Base-by-base conservation (phyloP, 92 coral and sea anemone genomes). In the Phenganax subtilis region DNA sequence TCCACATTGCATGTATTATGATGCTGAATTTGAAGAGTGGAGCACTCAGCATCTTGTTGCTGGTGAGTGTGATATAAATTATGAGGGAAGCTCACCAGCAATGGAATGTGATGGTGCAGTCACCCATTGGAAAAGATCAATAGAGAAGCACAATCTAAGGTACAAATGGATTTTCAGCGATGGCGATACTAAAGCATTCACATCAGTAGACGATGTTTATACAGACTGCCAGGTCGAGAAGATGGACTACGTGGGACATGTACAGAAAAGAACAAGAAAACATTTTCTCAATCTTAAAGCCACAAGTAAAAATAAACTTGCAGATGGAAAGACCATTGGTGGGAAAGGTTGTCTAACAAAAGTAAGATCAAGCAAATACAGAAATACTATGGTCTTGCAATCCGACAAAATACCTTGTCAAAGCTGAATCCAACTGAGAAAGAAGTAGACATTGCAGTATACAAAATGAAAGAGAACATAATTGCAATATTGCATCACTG, bases 251-350 rank as follows among this genome's bases (percentile, higher is more conserved):
- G 8, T 29, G 83, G 66, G 9, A 77, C 14, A 6, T 81, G 57
- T 54, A 62, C 62, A 14, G 85, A 72, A 16, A 81, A 62, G 20
- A 86, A 81, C 12, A 81, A 72, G 88, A 17, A 86, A 47, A 27
- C 68, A 81, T 57, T 62, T 86, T 17, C 11, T 72, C 9, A 86
- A 73, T n/a, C 67, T 86, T 28, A 81, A 82, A 30, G 58, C 61
- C 52, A 16, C 9, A 12, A 81, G 79, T 30, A 81, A 81, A 58
- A 85, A 62, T 2, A 81, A 81, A 29, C 79, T 86, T 58, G 74
- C 86, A 0, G 82, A 73, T 86, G 86, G 88, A 44, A 86, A 82
- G 57, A 59, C 86, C 12, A 64, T 67, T 66, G 86, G 89, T 8
- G 86, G 75, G 15, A 81, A 55, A 56, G 86, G 80, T 14, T 82